phyloP scores from a whole-genome alignment of 1,140 invertebrate species.

The Zelostemma sp. region DNA sequence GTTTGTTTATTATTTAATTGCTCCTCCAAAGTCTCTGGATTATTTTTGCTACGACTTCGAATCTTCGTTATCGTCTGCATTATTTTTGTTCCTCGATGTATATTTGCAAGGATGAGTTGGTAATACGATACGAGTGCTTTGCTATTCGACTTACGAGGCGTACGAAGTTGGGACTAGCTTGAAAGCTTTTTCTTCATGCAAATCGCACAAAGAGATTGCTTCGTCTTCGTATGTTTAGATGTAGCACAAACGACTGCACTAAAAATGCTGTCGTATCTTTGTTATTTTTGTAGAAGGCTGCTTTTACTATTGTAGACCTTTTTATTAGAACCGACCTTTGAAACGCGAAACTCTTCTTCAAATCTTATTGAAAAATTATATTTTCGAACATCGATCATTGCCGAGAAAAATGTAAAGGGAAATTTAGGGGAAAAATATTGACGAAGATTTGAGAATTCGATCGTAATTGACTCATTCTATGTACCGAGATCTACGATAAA shows the following conservation, averaged over 20 bases:
- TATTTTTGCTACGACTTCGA: too few relatives aligned
- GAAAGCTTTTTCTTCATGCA: neutral
- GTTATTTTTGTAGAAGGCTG: conserved; percentile 11
- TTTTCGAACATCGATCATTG: too few relatives aligned
- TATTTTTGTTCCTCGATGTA: neutral
- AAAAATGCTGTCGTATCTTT: conserved; percentile 16
- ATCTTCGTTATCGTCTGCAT: too few relatives aligned
- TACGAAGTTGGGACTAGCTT: neutral
- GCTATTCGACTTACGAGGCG: neutral
- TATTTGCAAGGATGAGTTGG: neutral
- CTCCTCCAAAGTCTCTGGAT: too few relatives aligned
- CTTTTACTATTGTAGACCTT: neutral
- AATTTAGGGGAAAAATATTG: too few relatives aligned
- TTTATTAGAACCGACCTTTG: neutral
- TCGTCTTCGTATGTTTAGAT: conserved; percentile 7
- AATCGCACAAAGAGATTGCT: conserved; percentile 8
- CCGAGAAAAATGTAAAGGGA: too few relatives aligned
- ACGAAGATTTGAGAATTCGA: too few relatives aligned
- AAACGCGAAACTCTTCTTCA: too few relatives aligned
- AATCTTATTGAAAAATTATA: too few relatives aligned
- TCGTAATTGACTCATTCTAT: too few relatives aligned
- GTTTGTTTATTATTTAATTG: too few relatives aligned
- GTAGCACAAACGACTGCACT: neutral
- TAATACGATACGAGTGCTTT: neutral
- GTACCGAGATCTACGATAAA: too few relatives aligned